These are phyloP conservation scores for Progne subis DNA, from an alignment of 2,113 vertebrate species.

Conservation along the genomic window DNA sequence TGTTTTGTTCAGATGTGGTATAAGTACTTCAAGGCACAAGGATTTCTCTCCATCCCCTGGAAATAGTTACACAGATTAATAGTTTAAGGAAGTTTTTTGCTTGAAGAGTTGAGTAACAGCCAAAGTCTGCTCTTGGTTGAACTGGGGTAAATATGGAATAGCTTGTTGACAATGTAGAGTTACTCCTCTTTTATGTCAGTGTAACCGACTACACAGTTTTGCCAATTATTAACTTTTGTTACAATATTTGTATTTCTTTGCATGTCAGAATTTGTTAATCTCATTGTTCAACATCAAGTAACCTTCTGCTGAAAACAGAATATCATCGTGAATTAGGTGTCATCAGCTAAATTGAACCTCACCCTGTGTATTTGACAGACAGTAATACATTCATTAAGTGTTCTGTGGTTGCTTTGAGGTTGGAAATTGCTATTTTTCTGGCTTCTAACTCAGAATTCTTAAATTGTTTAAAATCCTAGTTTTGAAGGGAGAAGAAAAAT, in stretches of 20 bases:
- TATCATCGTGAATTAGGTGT: conserved; percentile 60
- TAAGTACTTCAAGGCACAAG: conserved; percentile 36
- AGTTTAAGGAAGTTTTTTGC: conserved; percentile 53
- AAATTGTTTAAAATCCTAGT: conserved; percentile 29
- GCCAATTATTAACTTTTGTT: conserved; percentile 46
- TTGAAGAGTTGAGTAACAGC: neutral
- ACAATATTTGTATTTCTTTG: conserved; percentile 58
- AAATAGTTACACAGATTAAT: conserved; percentile 21
- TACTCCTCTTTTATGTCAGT: conserved; percentile 27
- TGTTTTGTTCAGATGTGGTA: neutral
- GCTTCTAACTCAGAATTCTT: conserved; percentile 30
- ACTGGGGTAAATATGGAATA: conserved; percentile 36
- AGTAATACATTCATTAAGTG: conserved; percentile 63
- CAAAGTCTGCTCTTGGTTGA: conserved; percentile 40
- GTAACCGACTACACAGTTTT: neutral
- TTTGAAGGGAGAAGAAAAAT: conserved; percentile 14
- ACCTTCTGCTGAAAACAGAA: conserved; percentile 56
- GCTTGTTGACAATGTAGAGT: conserved; percentile 25
- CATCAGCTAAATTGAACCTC: conserved; percentile 60
- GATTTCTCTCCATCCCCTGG: conserved; percentile 18
- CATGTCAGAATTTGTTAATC: conserved; percentile 62
- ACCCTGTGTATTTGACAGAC: conserved; percentile 59
- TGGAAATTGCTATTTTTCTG: conserved; percentile 65
- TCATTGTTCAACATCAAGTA: conserved; percentile 45
- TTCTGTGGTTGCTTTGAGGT: conserved; percentile 67